A percentile compares a stretch with the other conserved stretches of the same genome.
Conservation (phyloP, 92 coral and sea anemone genomes). For the Chrysogorgia sp. region DNA sequence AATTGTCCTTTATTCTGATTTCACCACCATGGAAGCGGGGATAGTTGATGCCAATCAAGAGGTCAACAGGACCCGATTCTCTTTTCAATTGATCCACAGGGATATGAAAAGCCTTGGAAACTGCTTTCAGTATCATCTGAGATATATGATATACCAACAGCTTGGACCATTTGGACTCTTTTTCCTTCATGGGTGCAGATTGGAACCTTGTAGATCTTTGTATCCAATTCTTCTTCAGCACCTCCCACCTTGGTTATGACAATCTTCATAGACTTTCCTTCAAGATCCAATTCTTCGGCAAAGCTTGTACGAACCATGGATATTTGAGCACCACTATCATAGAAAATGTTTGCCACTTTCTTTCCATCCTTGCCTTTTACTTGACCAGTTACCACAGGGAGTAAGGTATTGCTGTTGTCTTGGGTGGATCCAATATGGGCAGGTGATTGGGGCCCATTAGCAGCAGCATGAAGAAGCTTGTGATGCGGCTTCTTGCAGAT, state of each 20-base stretch:
- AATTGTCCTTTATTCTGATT: too few relatives aligned
- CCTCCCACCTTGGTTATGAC: slow-evolving; percentile 59
- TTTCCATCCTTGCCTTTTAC: slow-evolving; percentile 47
- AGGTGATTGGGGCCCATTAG: neutral
- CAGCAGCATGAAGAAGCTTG: slow-evolving; percentile 32
- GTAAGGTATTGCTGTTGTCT: slow-evolving; percentile 51
- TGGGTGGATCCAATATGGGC: slow-evolving; percentile 21
- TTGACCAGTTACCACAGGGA: slow-evolving; percentile 55
- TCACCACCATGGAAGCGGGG: too few relatives aligned
- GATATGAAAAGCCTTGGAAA: too few relatives aligned
- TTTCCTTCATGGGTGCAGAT: slow-evolving; percentile 7
- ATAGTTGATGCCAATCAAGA: too few relatives aligned
- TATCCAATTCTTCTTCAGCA: slow-evolving; percentile 57
- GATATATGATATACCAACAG: slow-evolving; percentile 65
- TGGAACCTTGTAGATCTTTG: slow-evolving; percentile 58
- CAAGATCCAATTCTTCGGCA: slow-evolving; percentile 46
- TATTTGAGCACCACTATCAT: slow-evolving; percentile 68
- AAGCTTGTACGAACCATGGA: slow-evolving; percentile 35
- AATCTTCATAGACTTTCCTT: slow-evolving; percentile 51
- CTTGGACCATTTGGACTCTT: slow-evolving; percentile 50
- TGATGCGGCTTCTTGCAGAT: slow-evolving; percentile 55
- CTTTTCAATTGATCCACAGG: too few relatives aligned
- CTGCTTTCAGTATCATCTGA: slow-evolving; percentile 45
- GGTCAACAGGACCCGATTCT: too few relatives aligned
- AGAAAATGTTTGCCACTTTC: slow-evolving; percentile 53